Evolutionary conservation across 2,888 invertebrate species (phyloP).

Genomic region (Melinopterus prodromus): DNA sequence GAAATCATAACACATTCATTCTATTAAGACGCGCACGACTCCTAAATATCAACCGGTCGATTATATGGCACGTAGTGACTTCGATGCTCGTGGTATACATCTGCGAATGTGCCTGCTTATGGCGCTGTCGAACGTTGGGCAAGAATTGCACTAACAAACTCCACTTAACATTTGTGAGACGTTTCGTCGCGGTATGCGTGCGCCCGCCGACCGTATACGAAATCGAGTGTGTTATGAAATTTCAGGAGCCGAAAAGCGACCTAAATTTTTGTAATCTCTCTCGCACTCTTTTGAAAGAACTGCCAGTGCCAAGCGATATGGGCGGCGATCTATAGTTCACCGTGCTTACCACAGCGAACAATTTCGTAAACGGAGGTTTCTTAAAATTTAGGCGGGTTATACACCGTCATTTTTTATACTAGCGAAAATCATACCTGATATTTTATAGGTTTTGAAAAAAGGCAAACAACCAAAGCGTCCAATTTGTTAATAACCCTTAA

Average conservation of each 20-base stretch:
- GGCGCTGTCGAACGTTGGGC: conserved; percentile 8
- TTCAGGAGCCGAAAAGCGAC: conserved; percentile 21
- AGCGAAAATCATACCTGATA: neutral
- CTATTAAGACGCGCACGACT: conserved; percentile 10
- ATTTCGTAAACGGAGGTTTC: neutral
- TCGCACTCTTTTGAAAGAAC: neutral
- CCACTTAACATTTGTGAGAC: conserved; percentile 23
- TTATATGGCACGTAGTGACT: conserved; percentile 10
- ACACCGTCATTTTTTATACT: neutral
- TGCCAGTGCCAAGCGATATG: neutral
- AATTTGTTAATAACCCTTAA: too few relatives aligned
- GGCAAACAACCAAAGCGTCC: too few relatives aligned
- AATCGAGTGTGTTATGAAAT: conserved; percentile 10
- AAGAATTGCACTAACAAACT: conserved; percentile 12
- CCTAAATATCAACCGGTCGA: conserved; percentile 20
- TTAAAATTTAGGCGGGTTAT: neutral
- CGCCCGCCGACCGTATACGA: neutral
- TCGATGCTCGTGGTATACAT: neutral
- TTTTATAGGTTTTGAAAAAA: neutral
- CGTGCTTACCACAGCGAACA: neutral
- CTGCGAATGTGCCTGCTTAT: neutral
- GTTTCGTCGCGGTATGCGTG: conserved; percentile 10
- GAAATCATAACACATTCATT: conserved; percentile 13
- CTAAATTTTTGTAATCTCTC: conserved; percentile 17
- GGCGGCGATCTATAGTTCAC: conserved; percentile 4